Evolutionary conservation across 2,888 invertebrate species (phyloP).

Genomic region (Drosophila leonis): DNA sequence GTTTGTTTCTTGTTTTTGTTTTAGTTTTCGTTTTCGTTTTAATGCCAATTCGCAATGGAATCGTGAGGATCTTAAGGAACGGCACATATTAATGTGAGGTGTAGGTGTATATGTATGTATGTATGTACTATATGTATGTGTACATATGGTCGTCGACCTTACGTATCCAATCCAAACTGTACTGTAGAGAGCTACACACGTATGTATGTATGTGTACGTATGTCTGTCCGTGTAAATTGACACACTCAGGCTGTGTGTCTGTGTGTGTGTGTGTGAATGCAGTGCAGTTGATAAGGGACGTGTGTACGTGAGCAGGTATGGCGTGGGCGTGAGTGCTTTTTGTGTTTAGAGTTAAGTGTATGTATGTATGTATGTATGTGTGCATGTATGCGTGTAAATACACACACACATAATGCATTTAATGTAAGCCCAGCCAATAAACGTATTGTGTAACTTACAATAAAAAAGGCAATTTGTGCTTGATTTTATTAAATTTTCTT

Average conservation of each 20-base stretch:
- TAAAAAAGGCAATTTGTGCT: slow-evolving; percentile 44
- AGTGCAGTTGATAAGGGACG: slow-evolving; percentile 3
- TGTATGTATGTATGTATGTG: not conserved
- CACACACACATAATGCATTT: not conserved
- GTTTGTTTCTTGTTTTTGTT: not conserved
- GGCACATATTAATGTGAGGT: slow-evolving; percentile 7
- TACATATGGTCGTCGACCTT: slow-evolving; percentile 25
- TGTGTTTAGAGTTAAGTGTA: slow-evolving; percentile 8
- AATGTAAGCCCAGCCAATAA: slow-evolving; percentile 38
- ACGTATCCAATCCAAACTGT: slow-evolving; percentile 26
- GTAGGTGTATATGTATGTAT: not conserved
- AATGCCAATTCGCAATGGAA: slow-evolving; percentile 27
- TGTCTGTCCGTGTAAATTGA: slow-evolving; percentile 4
- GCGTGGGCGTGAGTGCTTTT: not conserved
- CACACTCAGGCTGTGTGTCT: not conserved
- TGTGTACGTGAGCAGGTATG: not conserved
- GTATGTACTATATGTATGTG: slow-evolving; percentile 6
- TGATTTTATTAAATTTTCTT: slow-evolving; percentile 34
- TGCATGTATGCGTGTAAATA: not conserved
- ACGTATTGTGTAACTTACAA: slow-evolving; percentile 34
- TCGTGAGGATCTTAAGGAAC: slow-evolving; percentile 9
- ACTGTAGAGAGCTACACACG: slow-evolving; percentile 1
- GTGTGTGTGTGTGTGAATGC: slow-evolving; percentile 7
- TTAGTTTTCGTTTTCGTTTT: slow-evolving; percentile 20
- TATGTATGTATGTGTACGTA: slow-evolving; percentile 11